Evolutionary conservation across 2,888 invertebrate genomes (phyloP), one percentile per base, ranked within the genome.

Genomic region (Drosophila borborema): DNA sequence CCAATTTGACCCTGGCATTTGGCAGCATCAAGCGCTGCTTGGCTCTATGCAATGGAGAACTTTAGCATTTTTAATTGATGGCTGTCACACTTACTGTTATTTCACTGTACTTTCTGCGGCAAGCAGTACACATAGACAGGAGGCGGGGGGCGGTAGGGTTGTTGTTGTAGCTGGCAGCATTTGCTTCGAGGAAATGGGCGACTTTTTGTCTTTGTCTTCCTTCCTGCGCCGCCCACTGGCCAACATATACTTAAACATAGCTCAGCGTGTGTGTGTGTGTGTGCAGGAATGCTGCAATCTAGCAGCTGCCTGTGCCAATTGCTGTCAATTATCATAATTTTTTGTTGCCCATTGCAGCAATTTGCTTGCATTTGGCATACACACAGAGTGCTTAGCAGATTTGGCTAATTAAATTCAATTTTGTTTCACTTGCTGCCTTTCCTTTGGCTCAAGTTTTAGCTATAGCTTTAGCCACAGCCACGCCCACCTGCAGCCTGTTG

Each of bases 311-410:
- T 70, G 65, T 68, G 70, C 55, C 48, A 70, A 46, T 79, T 63
- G 72, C 69, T 74, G 76, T 74, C 80, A 86, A 84, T 84, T 86
- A 83, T 86, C 67, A 83, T 81, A 81, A 86, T 83, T 76, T 66
- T 70, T 14, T 40, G 38, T 56, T 60, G 67, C 62, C 64, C 60
- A 64, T 45, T 56, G 59, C 73, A 72, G 60, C 80, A 74, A 82
- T 78, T 82, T 79, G 67, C 36, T 66, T 67, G 71, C 78, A 86
- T 61, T 74, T 69, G 80, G 77, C 74, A 80, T 80, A 45, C 18
- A n/a, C 38, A 74, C 40, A 62, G 16, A 64, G 12, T 43, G 56
- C 65, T 54, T 18, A 20, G 31, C 23, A 31, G 51, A 28, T 43
- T 66, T 64, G 48, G 71, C 83, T 82, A 78, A 83, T 86, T 82